Evolutionary conservation across 2,888 invertebrate species (phyloP).

Genomic region (Allophyes oxyacanthae): DNA sequence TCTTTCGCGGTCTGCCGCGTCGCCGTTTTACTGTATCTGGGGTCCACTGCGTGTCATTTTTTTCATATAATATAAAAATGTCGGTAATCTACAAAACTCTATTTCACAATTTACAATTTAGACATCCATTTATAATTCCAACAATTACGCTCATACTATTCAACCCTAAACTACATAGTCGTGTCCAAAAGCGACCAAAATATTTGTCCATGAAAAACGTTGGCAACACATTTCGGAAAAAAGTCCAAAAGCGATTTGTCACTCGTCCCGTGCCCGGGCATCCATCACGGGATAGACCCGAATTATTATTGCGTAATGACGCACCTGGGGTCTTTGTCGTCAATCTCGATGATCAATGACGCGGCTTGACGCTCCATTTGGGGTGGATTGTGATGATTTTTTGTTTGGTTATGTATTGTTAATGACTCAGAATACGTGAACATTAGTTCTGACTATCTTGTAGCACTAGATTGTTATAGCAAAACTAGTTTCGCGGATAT

Average conservation of each 20-base stretch:
- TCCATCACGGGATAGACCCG: slow-evolving; percentile 50
- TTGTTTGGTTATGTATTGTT: not conserved
- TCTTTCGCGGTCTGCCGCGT: no score
- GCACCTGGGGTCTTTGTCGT: slow-evolving; percentile 46
- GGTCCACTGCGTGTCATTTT: no score
- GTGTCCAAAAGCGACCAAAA: slow-evolving; percentile 27
- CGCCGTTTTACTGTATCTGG: no score
- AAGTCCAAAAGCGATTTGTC: slow-evolving; percentile 53
- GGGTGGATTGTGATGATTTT: slow-evolving; percentile 39
- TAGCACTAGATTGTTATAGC: no score
- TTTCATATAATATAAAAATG: no score
- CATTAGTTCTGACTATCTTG: no score
- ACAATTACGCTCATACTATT: slow-evolving; percentile 14
- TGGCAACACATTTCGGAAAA: slow-evolving; percentile 32
- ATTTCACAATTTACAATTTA: not conserved
- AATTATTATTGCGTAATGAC: slow-evolving; percentile 55
- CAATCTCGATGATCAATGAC: slow-evolving; percentile 50
- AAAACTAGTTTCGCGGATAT: no score
- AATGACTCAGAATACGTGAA: no score
- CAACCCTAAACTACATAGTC: slow-evolving; percentile 27
- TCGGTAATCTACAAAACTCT: not conserved
- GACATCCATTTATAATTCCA: slow-evolving; percentile 15
- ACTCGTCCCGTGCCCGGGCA: slow-evolving; percentile 38
- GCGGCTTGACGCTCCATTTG: slow-evolving; percentile 37
- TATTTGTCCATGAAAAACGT: slow-evolving; percentile 30